Percentiles rank a stretch among this genome's conserved stretches.
phyloP scores from a whole-genome alignment of 1,140 invertebrate species.

The Drosophila ogumai region DNA sequence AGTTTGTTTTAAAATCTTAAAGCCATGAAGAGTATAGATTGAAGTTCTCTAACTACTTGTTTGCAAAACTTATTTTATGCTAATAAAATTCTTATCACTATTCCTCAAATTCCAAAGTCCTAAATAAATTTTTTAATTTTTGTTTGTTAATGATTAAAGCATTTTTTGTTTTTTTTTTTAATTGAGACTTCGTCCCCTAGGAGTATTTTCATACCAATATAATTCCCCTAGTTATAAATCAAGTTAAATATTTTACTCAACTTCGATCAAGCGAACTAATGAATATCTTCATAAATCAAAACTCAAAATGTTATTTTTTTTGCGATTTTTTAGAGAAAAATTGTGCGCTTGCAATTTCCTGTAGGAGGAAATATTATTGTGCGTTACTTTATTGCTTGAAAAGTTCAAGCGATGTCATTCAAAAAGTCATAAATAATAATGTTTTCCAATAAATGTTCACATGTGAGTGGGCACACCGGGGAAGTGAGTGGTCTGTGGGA shows the following conservation, averaged over 20 bases:
- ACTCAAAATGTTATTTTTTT: constrained; percentile 41
- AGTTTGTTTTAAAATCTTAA: not conserved
- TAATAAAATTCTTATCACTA: not conserved
- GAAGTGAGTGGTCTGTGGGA: constrained; percentile 19
- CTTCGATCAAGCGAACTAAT: constrained; percentile 48
- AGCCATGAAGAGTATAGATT: not conserved
- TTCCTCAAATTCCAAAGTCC: not conserved
- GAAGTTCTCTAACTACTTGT: not conserved
- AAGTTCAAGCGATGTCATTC: constrained; percentile 81
- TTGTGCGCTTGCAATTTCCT: constrained; percentile 44
- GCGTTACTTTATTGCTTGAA: constrained; percentile 78
- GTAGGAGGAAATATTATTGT: constrained; percentile 60
- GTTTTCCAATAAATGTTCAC: constrained; percentile 85
- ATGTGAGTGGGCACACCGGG: constrained; percentile 75
- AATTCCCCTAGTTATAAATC: constrained; percentile 16
- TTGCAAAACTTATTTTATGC: not conserved
- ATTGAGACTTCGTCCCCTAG: not conserved
- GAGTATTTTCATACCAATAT: not conserved
- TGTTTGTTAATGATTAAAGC: not conserved
- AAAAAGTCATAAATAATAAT: constrained; percentile 85
- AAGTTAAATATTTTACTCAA: constrained; percentile 17
- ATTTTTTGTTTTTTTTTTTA: too few relatives aligned
- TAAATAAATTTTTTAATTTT: not conserved
- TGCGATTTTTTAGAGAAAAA: constrained; percentile 33
- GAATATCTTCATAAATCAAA: constrained; percentile 74